Evolutionary conservation across 2,113 vertebrate genomes (phyloP).

Genomic region (Taxidea taxus): DNA sequence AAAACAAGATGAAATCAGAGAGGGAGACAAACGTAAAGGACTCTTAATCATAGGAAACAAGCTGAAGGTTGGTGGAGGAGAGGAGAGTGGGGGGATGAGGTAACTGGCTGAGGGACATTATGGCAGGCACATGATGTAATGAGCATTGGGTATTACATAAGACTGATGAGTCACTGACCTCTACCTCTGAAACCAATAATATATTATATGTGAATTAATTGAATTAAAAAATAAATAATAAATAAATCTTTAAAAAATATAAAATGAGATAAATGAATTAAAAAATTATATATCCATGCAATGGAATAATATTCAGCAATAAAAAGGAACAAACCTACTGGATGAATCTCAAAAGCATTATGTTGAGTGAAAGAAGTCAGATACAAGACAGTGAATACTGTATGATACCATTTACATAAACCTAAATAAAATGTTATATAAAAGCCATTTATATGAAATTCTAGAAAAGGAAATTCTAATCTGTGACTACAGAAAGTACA

Average conservation of each 20-base stretch:
- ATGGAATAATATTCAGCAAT: neutral
- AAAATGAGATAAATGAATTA: neutral
- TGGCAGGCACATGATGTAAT: no score
- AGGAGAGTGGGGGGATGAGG: no score
- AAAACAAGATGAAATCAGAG: no score
- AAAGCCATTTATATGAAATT: neutral
- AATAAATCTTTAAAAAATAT: neutral
- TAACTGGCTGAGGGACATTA: no score
- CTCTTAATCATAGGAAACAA: no score
- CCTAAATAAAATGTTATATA: neutral
- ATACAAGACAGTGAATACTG: neutral
- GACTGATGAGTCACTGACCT: neutral
- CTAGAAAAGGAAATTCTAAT: neutral
- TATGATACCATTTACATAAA: neutral
- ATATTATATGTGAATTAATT: neutral
- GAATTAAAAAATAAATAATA: neutral
- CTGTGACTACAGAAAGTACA: neutral
- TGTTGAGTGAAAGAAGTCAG: neutral
- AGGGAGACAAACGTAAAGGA: no score
- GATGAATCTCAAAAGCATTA: neutral
- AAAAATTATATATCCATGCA: neutral
- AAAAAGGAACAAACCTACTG: neutral
- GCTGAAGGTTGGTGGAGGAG: no score
- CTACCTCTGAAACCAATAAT: neutral
- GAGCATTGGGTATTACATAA: no score